Evolutionary conservation across 2,113 vertebrate genomes (phyloP), one percentile per base, ranked within the genome.

Genomic region (Peucedramus taeniatus): DNA sequence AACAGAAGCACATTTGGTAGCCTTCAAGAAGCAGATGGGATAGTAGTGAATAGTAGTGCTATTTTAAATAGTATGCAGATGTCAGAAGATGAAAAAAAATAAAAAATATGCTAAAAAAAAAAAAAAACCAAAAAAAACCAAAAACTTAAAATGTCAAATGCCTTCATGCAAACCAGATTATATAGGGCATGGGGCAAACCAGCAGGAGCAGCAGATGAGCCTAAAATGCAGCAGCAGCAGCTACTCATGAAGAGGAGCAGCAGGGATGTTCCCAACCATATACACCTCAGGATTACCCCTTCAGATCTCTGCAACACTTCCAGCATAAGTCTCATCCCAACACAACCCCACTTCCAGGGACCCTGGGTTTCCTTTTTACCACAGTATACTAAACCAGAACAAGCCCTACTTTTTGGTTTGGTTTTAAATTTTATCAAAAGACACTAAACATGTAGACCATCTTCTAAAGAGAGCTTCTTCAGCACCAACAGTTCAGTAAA

Each of bases 241-340:
- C 47, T 63, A 71, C 39, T 65, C 23, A 10, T 5, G 35, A 85
- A 65, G 26, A 44, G 45, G n/a, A 85, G 42, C 11, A 76, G 37
- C 2, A 3, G 6, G 27, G n/a, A 80, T 1, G 0, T 31, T 91
- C 72, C 14, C 45, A 49, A 3, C 21, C 39, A 35, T 0, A 3
- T 3, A n/a, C 0, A 2, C 31, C 30, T 57, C 45, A 70, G 42
- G 13, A 72, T 57, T 33, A 30, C 20, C 19, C 47, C 49, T 65
- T 82, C 53, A 74, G 26, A 35, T 35, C 50, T 50, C 49, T 44
- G 42, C 45, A 79, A 30, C 8, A 3, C 7, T 65, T 69, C 40
- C 77, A 87, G 19, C 23, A 12, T 17, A 47, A 71, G 7, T 22
- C 37, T 56, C 59, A 77, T 45, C 24, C 49, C 70, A 47, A 13